These are phyloP conservation scores for Pangasius sanitwongsei DNA, from an alignment of 2,797 vertebrate species.

Conservation along the genomic window DNA sequence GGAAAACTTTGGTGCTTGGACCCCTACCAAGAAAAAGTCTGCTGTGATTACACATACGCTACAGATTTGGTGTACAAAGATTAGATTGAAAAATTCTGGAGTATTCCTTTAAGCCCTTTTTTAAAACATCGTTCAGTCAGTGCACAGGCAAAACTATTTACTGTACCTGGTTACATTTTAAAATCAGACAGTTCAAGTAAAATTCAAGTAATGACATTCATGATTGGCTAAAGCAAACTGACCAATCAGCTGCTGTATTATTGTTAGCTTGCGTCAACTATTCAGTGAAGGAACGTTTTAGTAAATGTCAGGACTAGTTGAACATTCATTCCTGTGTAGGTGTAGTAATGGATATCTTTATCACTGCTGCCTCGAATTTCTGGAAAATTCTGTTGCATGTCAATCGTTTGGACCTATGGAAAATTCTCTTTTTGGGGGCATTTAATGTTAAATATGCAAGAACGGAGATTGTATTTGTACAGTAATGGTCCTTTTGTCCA, in stretches of 20 bases:
- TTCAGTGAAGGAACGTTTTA: conserved; percentile 1
- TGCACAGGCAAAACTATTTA: not conserved
- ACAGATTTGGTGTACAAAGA: not conserved
- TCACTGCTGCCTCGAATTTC: conserved; percentile 32
- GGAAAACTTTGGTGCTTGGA: not conserved
- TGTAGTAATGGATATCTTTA: conserved; percentile 4
- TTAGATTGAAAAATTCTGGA: not conserved
- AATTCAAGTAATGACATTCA: not conserved
- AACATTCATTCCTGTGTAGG: not conserved
- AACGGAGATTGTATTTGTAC: conserved; percentile 50
- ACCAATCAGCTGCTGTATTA: conserved; percentile 5
- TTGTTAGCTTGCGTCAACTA: not conserved
- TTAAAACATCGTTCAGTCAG: not conserved
- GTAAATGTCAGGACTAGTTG: conserved; percentile 16
- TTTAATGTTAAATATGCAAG: conserved; percentile 51
- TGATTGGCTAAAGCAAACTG: not conserved
- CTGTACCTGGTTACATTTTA: not conserved
- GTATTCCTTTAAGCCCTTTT: not conserved
- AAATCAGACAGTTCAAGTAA: not conserved
- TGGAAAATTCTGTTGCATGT: conserved; percentile 19
- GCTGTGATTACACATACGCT: not conserved
- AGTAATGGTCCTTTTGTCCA: conserved; percentile 32
- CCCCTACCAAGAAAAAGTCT: not conserved
- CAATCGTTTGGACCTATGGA: conserved; percentile 13
- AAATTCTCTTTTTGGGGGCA: conserved; percentile 6